phyloP scores from a whole-genome alignment of 2,888 invertebrate species.

The Dendrolimus pini region DNA sequence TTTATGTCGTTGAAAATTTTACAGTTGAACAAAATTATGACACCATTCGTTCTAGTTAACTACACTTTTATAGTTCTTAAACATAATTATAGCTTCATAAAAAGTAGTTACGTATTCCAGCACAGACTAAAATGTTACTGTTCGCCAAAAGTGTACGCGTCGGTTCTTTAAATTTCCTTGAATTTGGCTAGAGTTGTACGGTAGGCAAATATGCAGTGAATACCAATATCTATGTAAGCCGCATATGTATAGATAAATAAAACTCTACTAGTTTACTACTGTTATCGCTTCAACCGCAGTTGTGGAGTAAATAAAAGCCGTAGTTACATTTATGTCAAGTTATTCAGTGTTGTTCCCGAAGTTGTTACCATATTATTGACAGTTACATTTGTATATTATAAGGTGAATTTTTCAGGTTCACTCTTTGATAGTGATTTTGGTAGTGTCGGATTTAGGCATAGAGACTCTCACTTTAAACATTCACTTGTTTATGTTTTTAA shows the following conservation, averaged over 20 bases:
- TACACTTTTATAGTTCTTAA: slow-evolving; percentile 24
- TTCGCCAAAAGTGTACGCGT: background rate
- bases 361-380: background rate
- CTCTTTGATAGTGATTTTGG: too few species aligned
- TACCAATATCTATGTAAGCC: background rate
- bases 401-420: too few species aligned
- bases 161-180: background rate
- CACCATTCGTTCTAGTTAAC: slow-evolving; percentile 21
- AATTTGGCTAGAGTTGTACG: background rate
- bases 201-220: background rate
- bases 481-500: too few species aligned
- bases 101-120: slow-evolving; percentile 13
- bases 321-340: background rate
- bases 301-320: background rate
- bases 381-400: background rate
- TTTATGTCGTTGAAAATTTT: slow-evolving; percentile 5
- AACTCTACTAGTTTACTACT: background rate
- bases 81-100: slow-evolving; percentile 23
- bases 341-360: background rate
- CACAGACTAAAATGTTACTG: background rate
- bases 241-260: background rate
- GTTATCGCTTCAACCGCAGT: background rate
- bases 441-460: too few species aligned
- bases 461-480: too few species aligned
- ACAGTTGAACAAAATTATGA: slow-evolving; percentile 21